These are phyloP conservation scores for Podargus strigoides DNA, from an alignment of 2,797 vertebrate species.

Conservation along the genomic window DNA sequence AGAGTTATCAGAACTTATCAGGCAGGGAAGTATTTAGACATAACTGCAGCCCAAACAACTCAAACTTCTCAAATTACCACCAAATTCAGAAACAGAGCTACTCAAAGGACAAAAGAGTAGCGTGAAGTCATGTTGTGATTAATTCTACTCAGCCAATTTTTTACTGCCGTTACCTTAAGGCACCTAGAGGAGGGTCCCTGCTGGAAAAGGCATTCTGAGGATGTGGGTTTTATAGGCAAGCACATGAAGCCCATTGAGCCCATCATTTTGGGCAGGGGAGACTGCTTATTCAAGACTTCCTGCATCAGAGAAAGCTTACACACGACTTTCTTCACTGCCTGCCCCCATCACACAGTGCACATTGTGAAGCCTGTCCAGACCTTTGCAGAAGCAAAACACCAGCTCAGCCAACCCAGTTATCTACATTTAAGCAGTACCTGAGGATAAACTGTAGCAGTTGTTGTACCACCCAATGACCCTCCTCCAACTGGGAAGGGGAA, in stretches of 20 bases:
- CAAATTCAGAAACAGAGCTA: background rate
- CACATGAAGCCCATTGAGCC: background rate
- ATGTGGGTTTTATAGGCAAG: background rate
- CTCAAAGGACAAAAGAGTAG: background rate
- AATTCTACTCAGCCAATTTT: background rate
- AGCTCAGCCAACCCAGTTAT: background rate
- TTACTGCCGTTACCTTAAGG: background rate
- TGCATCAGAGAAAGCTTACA: background rate
- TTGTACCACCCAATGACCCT: too few species aligned
- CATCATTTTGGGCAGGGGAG: background rate
- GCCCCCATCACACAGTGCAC: background rate
- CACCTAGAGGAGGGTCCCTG: background rate
- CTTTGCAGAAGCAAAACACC: background rate
- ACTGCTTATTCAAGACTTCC: background rate
- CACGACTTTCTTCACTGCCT: fast-evolving
- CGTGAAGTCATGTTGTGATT: background rate
- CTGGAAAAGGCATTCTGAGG: background rate
- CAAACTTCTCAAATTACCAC: background rate
- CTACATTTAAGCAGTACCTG: too few species aligned
- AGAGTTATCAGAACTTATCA: background rate
- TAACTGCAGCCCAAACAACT: background rate
- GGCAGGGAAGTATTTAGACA: background rate
- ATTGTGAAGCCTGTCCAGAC: background rate
- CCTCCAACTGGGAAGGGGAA: too few species aligned
- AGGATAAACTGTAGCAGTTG: too few species aligned